phyloP scores from a whole-genome alignment of 2,797 vertebrate species.

The Benthosema pterotum region DNA sequence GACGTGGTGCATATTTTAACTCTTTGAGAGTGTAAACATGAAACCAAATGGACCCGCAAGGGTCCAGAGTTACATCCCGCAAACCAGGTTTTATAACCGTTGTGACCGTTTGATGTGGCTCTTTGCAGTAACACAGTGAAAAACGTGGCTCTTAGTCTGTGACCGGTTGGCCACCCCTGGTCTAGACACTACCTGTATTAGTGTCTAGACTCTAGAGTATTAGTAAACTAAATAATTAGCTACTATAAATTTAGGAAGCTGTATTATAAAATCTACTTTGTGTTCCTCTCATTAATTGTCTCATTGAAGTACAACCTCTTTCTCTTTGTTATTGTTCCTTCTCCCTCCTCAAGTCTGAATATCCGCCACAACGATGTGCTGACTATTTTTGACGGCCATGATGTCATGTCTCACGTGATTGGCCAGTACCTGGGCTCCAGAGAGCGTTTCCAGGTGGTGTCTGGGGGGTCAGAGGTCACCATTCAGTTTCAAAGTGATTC shows the following conservation, averaged over 20 bases:
- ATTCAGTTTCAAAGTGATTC: conserved; percentile 93
- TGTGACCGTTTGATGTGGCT: too few relatives aligned
- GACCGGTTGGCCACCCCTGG: too few relatives aligned
- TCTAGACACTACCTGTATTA: too few relatives aligned
- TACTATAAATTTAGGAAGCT: not conserved
- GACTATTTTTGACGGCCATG: conserved; percentile 88
- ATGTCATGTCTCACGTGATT: conserved; percentile 87
- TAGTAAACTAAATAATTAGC: too few relatives aligned
- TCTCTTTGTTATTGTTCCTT: conserved; percentile 9
- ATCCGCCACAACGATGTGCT: conserved; percentile 90
- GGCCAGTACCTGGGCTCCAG: conserved; percentile 88
- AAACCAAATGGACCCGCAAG: too few relatives aligned
- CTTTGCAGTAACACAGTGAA: too few relatives aligned
- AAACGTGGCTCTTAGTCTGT: too few relatives aligned
- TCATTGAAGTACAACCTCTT: conserved; percentile 7
- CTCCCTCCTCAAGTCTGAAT: conserved; percentile 78
- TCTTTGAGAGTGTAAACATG: too few relatives aligned
- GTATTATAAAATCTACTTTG: not conserved
- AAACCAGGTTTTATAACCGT: too few relatives aligned
- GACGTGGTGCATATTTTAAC: too few relatives aligned
- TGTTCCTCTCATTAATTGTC: conserved; percentile 2
- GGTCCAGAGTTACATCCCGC: too few relatives aligned
- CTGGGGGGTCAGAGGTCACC: conserved; percentile 89
- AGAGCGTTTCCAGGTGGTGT: conserved; percentile 88
- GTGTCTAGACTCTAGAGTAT: too few relatives aligned